Evolutionary conservation across 2,113 vertebrate genomes (phyloP).

Genomic region (Naja naja): DNA sequence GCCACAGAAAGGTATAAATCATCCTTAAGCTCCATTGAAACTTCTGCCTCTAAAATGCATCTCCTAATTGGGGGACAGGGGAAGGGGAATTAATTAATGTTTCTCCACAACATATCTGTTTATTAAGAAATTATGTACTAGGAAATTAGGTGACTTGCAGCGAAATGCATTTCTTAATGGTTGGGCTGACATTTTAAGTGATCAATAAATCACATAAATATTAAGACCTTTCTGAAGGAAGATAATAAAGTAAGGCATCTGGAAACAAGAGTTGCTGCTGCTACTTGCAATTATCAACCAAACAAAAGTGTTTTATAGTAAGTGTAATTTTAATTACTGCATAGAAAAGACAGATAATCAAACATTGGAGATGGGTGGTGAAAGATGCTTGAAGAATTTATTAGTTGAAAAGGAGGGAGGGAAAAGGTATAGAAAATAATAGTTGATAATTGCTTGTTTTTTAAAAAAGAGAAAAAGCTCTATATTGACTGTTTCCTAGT

Average conservation of each 20-base stretch:
- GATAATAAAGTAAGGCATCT: slow-evolving; percentile 75
- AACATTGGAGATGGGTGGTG: slow-evolving; percentile 27
- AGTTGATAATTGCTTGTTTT: background rate
- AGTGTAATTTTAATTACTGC: slow-evolving; percentile 66
- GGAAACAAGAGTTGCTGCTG: slow-evolving; percentile 58
- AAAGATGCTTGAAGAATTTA: background rate
- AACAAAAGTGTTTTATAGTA: slow-evolving; percentile 76
- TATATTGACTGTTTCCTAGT: no score
- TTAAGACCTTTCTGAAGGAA: slow-evolving; percentile 74
- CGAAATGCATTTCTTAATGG: slow-evolving; percentile 73
- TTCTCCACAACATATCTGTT: slow-evolving; percentile 71
- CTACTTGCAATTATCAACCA: slow-evolving; percentile 68
- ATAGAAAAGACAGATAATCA: slow-evolving; percentile 50
- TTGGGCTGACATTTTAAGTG: slow-evolving; percentile 71
- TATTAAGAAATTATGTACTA: slow-evolving; percentile 79
- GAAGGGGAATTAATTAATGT: slow-evolving; percentile 73
- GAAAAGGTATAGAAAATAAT: slow-evolving; percentile 8
- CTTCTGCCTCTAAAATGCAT: slow-evolving; percentile 64
- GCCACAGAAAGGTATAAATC: slow-evolving; percentile 43
- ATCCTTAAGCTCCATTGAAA: slow-evolving; percentile 36
- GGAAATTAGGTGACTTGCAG: slow-evolving; percentile 70
- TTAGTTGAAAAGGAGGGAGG: slow-evolving; percentile 23
- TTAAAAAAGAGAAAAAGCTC: background rate
- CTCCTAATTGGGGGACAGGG: slow-evolving; percentile 49
- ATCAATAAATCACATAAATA: slow-evolving; percentile 77